Conservation (phyloP, 2,888 invertebrate species). For the Ophraella communa region DNA sequence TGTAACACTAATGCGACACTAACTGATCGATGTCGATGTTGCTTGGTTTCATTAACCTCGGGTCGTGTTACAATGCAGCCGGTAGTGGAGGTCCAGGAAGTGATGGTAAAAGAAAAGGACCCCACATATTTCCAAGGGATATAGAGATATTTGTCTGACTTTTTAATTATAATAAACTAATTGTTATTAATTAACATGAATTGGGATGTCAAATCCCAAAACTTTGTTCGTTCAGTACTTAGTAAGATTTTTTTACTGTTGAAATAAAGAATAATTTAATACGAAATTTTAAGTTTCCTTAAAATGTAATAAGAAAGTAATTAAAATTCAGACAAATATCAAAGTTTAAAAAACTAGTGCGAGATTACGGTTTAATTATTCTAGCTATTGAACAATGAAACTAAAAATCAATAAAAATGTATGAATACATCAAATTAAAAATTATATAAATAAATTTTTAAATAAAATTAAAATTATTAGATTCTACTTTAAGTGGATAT, state of each 20-base stretch:
- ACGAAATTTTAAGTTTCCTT: too few relatives aligned
- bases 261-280: too few relatives aligned
- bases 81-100: conserved; percentile 55
- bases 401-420: neutral
- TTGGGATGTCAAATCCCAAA: neutral
- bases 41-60: conserved; percentile 57
- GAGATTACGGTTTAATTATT: neutral
- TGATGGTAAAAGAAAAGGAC: conserved; percentile 29
- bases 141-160: neutral
- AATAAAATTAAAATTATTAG: too few relatives aligned
- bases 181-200: neutral
- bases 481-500: neutral
- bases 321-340: neutral
- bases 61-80: conserved; percentile 60
- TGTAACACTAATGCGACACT: conserved; percentile 62
- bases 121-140: neutral
- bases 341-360: neutral
- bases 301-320: neutral
- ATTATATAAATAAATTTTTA: too few relatives aligned
- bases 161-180: neutral
- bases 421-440: too few relatives aligned
- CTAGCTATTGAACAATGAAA: neutral
- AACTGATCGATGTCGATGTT: conserved; percentile 58
- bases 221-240: too few relatives aligned
- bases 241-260: too few relatives aligned